phyloP scores from a whole-genome alignment of 23 tunicate species.

The Trididemnum miniatum region DNA sequence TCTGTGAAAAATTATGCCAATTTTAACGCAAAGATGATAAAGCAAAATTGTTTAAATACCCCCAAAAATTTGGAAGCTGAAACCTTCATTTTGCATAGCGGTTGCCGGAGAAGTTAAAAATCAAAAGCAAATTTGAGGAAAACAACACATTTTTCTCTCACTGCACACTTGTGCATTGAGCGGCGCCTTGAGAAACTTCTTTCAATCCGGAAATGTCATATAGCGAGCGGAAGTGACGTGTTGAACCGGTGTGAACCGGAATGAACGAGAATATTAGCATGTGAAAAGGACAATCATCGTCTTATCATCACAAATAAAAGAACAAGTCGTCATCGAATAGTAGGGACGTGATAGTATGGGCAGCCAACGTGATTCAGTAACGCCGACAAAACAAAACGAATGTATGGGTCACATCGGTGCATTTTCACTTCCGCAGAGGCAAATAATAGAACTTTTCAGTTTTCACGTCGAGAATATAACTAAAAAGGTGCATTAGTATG shows the following conservation, averaged over 20 bases:
- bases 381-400: conserved; percentile 11
- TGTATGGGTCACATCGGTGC: neutral
- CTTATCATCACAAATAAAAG: neutral
- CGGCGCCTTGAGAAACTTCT: neutral
- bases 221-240: conserved; percentile 24
- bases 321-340: neutral
- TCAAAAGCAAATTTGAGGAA: no score
- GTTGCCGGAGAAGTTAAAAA: no score
- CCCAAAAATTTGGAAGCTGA: no score
- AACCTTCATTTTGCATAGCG: no score
- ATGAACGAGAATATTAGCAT: neutral
- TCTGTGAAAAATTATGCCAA: neutral
- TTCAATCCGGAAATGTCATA: neutral
- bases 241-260: conserved; percentile 13
- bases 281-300: neutral
- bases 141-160: no score
- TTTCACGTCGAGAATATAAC: no score
- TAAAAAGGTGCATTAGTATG: neutral
- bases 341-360: neutral
- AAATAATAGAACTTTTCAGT: neutral
- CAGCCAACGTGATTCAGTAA: conserved; percentile 12
- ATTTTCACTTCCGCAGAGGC: neutral
- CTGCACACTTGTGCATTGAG: neutral
- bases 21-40: neutral
- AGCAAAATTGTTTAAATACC: no score